phyloP scores from a whole-genome alignment of 2,888 invertebrate genomes.

The Harpagoxenus sublaevis region DNA sequence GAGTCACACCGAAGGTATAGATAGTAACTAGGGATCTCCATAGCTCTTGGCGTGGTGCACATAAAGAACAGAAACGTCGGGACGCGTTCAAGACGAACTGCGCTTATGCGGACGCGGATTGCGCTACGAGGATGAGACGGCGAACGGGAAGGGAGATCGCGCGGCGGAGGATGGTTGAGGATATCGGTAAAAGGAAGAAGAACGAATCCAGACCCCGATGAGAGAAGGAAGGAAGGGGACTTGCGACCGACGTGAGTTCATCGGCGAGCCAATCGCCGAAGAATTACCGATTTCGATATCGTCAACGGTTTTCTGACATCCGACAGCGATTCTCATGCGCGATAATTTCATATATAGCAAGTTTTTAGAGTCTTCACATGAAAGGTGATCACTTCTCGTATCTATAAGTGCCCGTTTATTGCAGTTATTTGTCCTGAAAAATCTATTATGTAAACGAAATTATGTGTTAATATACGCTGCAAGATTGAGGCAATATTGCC shows the following conservation, averaged over 20 bases:
- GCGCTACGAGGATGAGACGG: constrained; percentile 52
- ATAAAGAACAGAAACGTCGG: constrained; percentile 82
- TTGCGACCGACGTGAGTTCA: constrained; percentile 80
- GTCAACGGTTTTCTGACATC: constrained; percentile 67
- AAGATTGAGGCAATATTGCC: neutral
- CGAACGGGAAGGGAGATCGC: constrained; percentile 52
- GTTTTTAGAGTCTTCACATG: neutral
- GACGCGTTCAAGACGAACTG: constrained; percentile 83
- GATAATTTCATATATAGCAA: neutral
- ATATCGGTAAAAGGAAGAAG: constrained; percentile 57
- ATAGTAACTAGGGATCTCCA: constrained; percentile 79
- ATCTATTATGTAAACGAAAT: neutral
- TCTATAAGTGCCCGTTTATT: neutral
- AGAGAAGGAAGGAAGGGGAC: constrained; percentile 65
- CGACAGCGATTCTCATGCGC: neutral
- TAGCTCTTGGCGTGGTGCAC: constrained; percentile 80
- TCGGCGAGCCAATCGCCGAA: constrained; percentile 77
- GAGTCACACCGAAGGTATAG: constrained; percentile 76
- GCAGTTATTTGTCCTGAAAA: neutral
- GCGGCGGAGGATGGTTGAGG: constrained; percentile 54
- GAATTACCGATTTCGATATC: constrained; percentile 79
- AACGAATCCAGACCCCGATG: constrained; percentile 25
- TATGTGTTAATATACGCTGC: neutral
- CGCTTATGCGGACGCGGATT: constrained; percentile 77
- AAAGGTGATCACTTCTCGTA: neutral